Evolutionary conservation across 1,140 invertebrate genomes (phyloP).

Genomic region (Brachionus rubens): DNA sequence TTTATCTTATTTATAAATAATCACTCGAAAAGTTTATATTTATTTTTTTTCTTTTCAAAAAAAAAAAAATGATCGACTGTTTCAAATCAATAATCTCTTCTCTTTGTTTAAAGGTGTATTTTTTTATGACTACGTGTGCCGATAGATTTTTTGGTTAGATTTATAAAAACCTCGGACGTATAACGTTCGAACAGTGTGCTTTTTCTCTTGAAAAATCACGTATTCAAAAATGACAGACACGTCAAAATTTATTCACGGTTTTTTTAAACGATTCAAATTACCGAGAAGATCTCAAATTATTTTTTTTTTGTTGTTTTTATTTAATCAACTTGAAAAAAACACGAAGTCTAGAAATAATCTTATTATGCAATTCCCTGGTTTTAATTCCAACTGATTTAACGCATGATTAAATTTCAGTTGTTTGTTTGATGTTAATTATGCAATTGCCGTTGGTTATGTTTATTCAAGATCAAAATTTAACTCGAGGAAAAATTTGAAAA

Average conservation of each 20-base stretch:
- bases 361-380: background rate
- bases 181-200: background rate
- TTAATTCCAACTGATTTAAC: slow-evolving; percentile 15
- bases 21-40: slow-evolving; percentile 7
- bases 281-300: background rate
- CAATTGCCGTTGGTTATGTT: background rate
- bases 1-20: slow-evolving; percentile 40
- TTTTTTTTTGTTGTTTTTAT: background rate
- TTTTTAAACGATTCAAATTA: slow-evolving; percentile 1
- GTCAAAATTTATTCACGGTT: slow-evolving; percentile 34
- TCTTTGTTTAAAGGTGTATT: no score
- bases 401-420: slow-evolving; percentile 3
- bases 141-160: background rate
- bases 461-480: no score
- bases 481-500: background rate
- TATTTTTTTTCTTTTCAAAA: background rate
- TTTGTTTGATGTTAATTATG: background rate
- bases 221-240: background rate
- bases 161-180: background rate
- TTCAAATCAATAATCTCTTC: slow-evolving; percentile 16
- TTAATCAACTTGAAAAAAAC: background rate
- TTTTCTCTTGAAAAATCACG: background rate
- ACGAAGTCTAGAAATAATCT: background rate
- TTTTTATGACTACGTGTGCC: background rate
- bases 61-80: background rate